These are phyloP conservation scores for Argya squamiceps DNA, from an alignment of 2,797 vertebrate species.

Conservation along the genomic window DNA sequence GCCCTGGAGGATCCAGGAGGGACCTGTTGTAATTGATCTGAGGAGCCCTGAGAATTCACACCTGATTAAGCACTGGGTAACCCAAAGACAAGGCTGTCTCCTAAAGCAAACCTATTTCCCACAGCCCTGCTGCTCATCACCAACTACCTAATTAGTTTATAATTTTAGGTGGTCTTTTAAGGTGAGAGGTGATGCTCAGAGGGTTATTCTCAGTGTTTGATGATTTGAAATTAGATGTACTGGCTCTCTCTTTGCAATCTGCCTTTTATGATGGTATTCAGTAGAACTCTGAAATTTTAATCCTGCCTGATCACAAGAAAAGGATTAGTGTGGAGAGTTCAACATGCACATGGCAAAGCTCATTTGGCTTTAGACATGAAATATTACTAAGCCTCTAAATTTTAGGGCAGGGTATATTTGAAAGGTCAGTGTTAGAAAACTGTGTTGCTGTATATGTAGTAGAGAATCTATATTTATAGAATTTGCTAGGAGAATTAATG, in stretches of 20 bases:
- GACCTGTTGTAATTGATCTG: background rate
- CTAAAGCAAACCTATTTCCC: background rate
- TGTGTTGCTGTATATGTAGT: background rate
- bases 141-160: background rate
- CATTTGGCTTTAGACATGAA: background rate
- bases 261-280: background rate
- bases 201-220: background rate
- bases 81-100: background rate
- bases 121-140: background rate
- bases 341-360: background rate
- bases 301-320: background rate
- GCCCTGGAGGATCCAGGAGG: background rate
- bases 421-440: background rate
- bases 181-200: background rate
- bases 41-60: background rate
- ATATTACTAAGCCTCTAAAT: background rate
- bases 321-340: background rate
- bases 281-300: background rate
- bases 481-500: background rate
- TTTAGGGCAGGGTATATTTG: background rate
- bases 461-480: background rate
- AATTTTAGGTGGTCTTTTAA: background rate
- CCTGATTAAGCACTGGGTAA: background rate
- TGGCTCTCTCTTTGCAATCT: background rate
- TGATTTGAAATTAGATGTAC: background rate